These are phyloP conservation scores for Caloenas nicobarica DNA, from an alignment of 2,113 vertebrate genomes.

Conservation along the genomic window DNA sequence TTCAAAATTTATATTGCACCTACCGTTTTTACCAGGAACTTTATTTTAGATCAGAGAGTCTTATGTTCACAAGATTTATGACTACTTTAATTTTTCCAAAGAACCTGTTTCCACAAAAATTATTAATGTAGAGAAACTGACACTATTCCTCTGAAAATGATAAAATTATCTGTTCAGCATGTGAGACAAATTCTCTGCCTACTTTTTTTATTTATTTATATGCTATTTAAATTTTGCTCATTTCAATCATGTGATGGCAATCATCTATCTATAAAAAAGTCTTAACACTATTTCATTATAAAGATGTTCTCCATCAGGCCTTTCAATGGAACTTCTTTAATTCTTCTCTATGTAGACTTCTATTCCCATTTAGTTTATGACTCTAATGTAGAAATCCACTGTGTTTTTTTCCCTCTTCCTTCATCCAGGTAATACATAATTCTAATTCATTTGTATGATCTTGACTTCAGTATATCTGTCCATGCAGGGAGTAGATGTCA, in stretches of 20 bases:
- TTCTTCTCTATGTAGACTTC: background rate
- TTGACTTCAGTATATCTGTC: background rate
- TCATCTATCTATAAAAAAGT: background rate
- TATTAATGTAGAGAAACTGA: background rate
- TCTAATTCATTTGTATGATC: background rate
- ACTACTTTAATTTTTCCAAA: background rate
- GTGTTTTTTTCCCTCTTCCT: background rate
- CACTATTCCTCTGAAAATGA: background rate
- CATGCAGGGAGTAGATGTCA: background rate
- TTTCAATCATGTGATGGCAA: background rate
- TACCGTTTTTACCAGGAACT: background rate
- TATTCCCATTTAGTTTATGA: background rate
- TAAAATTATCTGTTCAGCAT: background rate
- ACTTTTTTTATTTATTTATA: background rate
- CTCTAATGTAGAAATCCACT: background rate
- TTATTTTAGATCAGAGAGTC: constrained; percentile 7
- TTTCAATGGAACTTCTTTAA: background rate
- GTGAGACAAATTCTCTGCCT: background rate
- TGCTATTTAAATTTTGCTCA: background rate
- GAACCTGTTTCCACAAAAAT: background rate
- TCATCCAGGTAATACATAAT: background rate
- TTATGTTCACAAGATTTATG: background rate
- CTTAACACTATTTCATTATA: background rate
- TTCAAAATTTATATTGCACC: constrained; percentile 6
- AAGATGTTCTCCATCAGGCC: background rate